Evolutionary conservation across 2,888 invertebrate species (phyloP), one percentile per base, ranked within the genome.

Genomic region (Folsomia manolachei): DNA sequence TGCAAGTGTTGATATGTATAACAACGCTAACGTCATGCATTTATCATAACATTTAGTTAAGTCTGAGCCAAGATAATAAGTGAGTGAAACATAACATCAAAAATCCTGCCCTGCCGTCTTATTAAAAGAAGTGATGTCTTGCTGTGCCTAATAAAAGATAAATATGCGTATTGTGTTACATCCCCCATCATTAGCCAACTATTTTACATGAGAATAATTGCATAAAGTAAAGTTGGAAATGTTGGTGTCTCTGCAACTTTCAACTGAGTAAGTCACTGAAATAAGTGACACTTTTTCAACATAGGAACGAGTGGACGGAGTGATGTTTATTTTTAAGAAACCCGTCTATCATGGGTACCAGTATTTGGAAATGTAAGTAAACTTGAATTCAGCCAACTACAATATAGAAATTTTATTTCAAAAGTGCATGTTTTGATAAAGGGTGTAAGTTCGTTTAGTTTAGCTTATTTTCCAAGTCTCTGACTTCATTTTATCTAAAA

Each of bases 261-360:
- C 4, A n/a, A 7, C n/a, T 18, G 4, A 56, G 19, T 19, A 56
- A 56, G 11, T 56, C 4, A 19, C 19, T n/a, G 56, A 56, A 56
- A 56, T 11, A 56, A 56, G 56, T 19, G 21, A 56, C 18, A 19
- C 7, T 56, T 56, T 56, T 21, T 60, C 39, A 73, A 70, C 53
- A 79, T 90, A n/a, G 87, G 90, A 91, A 87, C 88, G 90, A 83
- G 90, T 90, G 83, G 91, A 91, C 84, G 90, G 90, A 82, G 90
- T 90, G 85, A 88, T 90, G 84, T 86, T 85, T 83, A 89, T 91
- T 86, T 91, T 90, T 87, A 88, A 90, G 83, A 90, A 90, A 84
- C 91, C 91, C 84, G 90, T 90, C 80, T 91, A 91, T 86, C 87
- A 90, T 86, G 90, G 90, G 83, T 91, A 91, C 87, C 91, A 91